These are phyloP conservation scores for Knipowitschia caucasica DNA, from an alignment of 2,797 vertebrate genomes.

Conservation along the genomic window DNA sequence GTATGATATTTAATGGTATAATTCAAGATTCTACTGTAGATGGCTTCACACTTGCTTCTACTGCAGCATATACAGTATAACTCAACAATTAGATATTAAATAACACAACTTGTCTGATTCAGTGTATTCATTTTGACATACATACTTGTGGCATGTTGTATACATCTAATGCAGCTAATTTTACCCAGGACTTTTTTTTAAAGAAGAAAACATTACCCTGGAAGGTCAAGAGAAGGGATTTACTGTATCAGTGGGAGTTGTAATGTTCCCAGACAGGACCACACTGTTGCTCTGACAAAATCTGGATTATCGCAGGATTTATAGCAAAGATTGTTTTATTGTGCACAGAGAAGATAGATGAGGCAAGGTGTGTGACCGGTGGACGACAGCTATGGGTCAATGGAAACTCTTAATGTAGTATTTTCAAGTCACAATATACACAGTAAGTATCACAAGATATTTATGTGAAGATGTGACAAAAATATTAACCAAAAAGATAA, in stretches of 20 bases:
- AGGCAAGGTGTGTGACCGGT: slow-evolving; percentile 6
- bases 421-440: too few species aligned
- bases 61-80: too few species aligned
- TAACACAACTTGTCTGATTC: too few species aligned
- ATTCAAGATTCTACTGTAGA: neutral
- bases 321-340: slow-evolving; percentile 41
- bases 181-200: slow-evolving; percentile 5
- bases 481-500: too few species aligned
- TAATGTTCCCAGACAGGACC: slow-evolving; percentile 33
- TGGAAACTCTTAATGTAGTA: neutral
- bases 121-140: too few species aligned
- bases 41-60: neutral
- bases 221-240: slow-evolving; percentile 24
- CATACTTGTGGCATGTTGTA: too few species aligned
- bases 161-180: too few species aligned
- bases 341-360: slow-evolving; percentile 39
- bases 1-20: neutral
- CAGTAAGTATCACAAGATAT: too few species aligned
- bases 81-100: neutral
- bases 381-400: slow-evolving; percentile 9
- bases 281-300: slow-evolving; percentile 23
- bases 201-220: slow-evolving; percentile 22
- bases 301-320: slow-evolving; percentile 42
- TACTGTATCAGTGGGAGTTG: slow-evolving; percentile 16
- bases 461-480: too few species aligned